Evolutionary conservation across 2,113 vertebrate genomes (phyloP).

Genomic region (Zootoca vivipara): DNA sequence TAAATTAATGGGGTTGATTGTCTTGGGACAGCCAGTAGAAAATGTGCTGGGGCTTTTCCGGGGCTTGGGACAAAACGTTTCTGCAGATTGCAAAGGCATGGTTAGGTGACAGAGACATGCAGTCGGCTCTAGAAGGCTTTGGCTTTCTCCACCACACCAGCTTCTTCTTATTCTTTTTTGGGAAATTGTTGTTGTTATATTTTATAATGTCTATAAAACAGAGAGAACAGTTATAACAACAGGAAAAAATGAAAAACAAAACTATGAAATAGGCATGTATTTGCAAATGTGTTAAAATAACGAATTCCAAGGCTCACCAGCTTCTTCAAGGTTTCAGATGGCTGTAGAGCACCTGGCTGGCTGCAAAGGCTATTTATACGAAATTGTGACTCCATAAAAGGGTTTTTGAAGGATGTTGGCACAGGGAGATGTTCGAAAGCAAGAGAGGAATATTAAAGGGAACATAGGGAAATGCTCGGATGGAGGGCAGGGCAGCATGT

Average conservation of each 20-base stretch:
- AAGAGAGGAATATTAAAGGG: neutral
- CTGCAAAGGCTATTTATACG: neutral
- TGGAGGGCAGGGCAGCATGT: neutral
- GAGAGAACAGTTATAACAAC: too few relatives aligned
- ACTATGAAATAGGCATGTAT: too few relatives aligned
- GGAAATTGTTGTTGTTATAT: too few relatives aligned
- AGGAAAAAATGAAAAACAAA: too few relatives aligned
- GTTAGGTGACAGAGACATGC: neutral
- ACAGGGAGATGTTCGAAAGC: too few relatives aligned
- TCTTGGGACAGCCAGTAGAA: constrained; percentile 45
- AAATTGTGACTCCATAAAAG: neutral
- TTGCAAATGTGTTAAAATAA: too few relatives aligned
- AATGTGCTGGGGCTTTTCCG: constrained; percentile 59
- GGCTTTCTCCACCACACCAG: neutral
- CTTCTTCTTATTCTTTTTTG: neutral
- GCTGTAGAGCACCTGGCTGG: neutral
- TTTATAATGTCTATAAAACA: too few relatives aligned
- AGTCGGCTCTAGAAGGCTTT: too few relatives aligned
- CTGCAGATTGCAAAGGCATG: neutral
- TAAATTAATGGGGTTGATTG: constrained; percentile 71
- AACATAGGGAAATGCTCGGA: neutral
- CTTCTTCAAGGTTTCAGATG: neutral
- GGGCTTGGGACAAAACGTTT: constrained; percentile 61
- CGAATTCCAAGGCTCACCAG: neutral
- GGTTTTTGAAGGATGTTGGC: neutral